Evolutionary conservation across 2,797 vertebrate genomes (phyloP).

Genomic region (Labroides dimidiatus): DNA sequence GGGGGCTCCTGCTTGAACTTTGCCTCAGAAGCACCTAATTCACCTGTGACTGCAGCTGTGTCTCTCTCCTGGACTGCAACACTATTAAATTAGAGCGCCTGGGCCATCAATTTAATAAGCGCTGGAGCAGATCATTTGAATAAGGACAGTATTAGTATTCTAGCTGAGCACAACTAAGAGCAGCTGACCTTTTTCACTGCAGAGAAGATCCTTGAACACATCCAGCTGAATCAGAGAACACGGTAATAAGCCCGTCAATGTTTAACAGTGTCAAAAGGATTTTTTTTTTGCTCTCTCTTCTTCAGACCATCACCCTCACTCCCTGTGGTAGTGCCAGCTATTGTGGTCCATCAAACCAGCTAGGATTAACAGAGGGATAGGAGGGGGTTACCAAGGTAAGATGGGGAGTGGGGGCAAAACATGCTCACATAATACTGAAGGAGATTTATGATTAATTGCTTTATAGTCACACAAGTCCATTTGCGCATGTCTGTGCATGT

Average conservation of each 20-base stretch:
- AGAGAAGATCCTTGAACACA: constrained; percentile 97
- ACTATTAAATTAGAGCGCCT: constrained; percentile 98
- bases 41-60: constrained; percentile 89
- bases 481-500: constrained; percentile 59
- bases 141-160: constrained; percentile 99
- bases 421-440: constrained; percentile 72
- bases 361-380: constrained; percentile 60
- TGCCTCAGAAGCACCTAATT: constrained; percentile 91
- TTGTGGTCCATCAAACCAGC: constrained; percentile 85
- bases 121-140: constrained; percentile 98
- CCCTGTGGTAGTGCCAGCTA: constrained; percentile 71
- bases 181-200: constrained; percentile 98
- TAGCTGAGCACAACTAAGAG: constrained; percentile 94
- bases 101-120: constrained; percentile 99
- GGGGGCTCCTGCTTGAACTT: constrained; percentile 91
- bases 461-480: constrained; percentile 60
- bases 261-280: constrained; percentile 92
- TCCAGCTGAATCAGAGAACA: constrained; percentile 92
- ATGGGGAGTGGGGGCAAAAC: constrained; percentile 77
- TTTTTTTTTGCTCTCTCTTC: constrained; percentile 70
- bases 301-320: constrained; percentile 43
- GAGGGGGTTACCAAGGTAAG: constrained; percentile 47
- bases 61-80: constrained; percentile 88
- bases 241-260: constrained; percentile 92
- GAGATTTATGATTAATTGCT: constrained; percentile 81